phyloP scores from a whole-genome alignment of 1,140 invertebrate species.

The Drosophila lacteicornis region DNA sequence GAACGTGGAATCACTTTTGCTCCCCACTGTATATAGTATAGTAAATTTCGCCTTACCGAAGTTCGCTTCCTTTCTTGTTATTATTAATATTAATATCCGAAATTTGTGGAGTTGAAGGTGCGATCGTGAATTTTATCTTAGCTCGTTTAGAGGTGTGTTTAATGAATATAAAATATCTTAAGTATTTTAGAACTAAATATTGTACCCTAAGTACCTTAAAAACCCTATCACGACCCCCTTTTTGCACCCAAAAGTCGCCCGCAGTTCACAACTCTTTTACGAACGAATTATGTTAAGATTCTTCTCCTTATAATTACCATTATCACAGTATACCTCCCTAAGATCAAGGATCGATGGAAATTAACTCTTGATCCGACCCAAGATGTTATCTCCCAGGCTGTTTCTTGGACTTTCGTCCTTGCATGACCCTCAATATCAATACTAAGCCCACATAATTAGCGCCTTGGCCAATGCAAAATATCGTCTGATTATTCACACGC shows the following conservation, averaged over 20 bases:
- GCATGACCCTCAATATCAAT: conserved; percentile 11
- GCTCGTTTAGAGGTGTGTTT: no score
- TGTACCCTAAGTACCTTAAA: no score
- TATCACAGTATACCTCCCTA: neutral
- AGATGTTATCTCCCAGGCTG: conserved; percentile 49
- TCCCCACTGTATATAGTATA: no score
- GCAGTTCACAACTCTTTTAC: neutral
- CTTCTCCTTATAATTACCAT: conserved; percentile 15
- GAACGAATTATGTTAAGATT: neutral
- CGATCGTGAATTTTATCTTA: no score
- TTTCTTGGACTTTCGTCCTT: conserved; percentile 2
- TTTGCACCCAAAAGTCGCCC: neutral
- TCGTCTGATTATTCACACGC: conserved; percentile 73
- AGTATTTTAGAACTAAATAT: no score
- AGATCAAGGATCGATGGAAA: conserved; percentile 43
- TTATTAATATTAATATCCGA: no score
- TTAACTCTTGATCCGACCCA: conserved; percentile 67
- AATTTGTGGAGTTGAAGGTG: no score
- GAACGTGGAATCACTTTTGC: no score
- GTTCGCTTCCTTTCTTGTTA: no score
- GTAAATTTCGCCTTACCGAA: no score
- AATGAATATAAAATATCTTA: no score
- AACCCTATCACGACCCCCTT: no score
- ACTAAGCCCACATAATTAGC: conserved; percentile 68
- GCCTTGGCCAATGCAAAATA: conserved; percentile 73